phyloP scores from a whole-genome alignment of 2,888 invertebrate genomes.

The Liopterus haemorrhoidalis region DNA sequence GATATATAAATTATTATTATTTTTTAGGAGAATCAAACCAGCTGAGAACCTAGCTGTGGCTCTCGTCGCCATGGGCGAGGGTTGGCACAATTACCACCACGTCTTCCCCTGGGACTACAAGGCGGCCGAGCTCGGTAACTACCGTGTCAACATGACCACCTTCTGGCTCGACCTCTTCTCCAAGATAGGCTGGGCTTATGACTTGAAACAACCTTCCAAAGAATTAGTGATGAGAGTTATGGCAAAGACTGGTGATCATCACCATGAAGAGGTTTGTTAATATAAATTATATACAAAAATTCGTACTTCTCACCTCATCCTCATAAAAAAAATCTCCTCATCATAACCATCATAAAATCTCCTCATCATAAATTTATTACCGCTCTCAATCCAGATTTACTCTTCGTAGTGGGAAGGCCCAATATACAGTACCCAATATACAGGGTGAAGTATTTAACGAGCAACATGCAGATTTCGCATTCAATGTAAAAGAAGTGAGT shows the following conservation, averaged over 20 bases:
- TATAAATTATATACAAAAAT: too few species aligned
- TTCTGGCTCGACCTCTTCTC: conserved; percentile 63
- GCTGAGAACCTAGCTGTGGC: conserved; percentile 71
- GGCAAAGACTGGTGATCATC: conserved; percentile 49
- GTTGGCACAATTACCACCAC: conserved; percentile 94
- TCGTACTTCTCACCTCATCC: too few species aligned
- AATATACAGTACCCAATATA: too few species aligned
- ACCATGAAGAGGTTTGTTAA: too few species aligned
- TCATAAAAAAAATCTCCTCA: too few species aligned
- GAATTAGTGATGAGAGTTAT: conserved; percentile 50
- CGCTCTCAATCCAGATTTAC: too few species aligned
- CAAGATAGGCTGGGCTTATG: conserved; percentile 68
- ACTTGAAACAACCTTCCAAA: conserved; percentile 60
- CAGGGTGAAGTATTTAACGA: too few species aligned
- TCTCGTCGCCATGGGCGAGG: conserved; percentile 70
- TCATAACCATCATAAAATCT: too few species aligned
- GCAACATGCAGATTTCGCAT: too few species aligned
- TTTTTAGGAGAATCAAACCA: conserved; percentile 67
- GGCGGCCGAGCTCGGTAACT: conserved; percentile 69
- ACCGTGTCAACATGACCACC: conserved; percentile 63
- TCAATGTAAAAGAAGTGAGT: too few species aligned
- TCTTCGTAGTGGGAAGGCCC: too few species aligned
- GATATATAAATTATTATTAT: conserved; percentile 1
- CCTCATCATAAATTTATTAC: too few species aligned
- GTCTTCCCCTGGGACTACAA: conserved; percentile 93